Percentiles rank a stretch among this genome's conserved stretches.
phyloP scores from a whole-genome alignment of 2,113 vertebrate species.

The Strix aluco region DNA sequence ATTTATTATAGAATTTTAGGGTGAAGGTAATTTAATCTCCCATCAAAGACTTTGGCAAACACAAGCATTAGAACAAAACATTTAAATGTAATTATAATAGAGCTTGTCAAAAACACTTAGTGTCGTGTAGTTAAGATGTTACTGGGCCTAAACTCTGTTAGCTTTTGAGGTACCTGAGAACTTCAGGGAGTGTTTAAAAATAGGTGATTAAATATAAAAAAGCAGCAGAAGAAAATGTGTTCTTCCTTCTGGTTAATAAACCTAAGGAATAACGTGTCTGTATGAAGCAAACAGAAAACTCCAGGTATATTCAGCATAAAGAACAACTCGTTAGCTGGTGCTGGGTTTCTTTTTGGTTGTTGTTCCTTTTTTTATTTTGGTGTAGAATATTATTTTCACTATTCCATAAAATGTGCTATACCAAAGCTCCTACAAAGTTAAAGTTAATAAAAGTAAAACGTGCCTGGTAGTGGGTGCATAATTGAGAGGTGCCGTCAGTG shows the following conservation, averaged over 20 bases:
- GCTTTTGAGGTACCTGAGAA: background rate
- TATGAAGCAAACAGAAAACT: background rate
- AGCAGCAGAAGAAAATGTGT: background rate
- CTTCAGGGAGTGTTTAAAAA: background rate
- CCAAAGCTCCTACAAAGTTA: background rate
- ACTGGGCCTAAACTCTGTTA: background rate
- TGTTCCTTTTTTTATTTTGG: background rate
- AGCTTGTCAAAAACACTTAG: slow-evolving; percentile 37
- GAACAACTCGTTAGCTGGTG: background rate
- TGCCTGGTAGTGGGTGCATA: background rate
- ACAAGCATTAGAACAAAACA: slow-evolving; percentile 30
- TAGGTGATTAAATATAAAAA: background rate
- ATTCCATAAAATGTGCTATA: background rate
- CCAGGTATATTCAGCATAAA: background rate
- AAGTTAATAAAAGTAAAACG: background rate
- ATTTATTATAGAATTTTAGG: slow-evolving; percentile 51
- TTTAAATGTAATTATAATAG: slow-evolving; percentile 45
- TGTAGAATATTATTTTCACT: background rate
- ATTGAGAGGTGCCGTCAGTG: background rate
- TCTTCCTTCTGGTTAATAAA: background rate
- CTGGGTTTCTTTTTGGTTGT: background rate
- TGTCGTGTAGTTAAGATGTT: background rate
- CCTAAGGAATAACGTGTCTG: background rate
- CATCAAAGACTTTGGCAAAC: slow-evolving; percentile 52
- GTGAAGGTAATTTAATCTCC: slow-evolving; percentile 50